Evolutionary conservation across 1,140 invertebrate species (phyloP), one percentile per base, ranked within the genome.

Genomic region (Tribolium madens): DNA sequence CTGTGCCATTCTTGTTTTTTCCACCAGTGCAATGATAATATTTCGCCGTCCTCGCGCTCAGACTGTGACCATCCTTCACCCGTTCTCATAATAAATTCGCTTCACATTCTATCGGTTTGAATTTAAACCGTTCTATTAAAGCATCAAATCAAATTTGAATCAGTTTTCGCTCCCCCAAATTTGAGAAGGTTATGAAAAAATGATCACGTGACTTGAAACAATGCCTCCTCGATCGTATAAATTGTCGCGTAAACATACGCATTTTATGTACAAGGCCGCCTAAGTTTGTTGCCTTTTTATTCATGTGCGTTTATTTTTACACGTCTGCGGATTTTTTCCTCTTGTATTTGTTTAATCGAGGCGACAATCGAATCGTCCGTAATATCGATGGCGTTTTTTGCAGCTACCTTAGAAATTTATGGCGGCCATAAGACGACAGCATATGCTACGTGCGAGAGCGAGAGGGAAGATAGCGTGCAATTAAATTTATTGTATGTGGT

Each of bases 321-420:
- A 64, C 53, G 73, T 75, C 73, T 75, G 21, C 21, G 73, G 52
- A 75, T 75, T 75, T 75, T 73, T 73, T 7, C n/a, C 36, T 42
- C 0, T 42, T 42, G 9, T 9, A 18, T 42, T 46, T 15, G 68
- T 46, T n/a, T 71, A 71, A 26, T 42, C 31, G 47, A 69, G 18
- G 47, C 15, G 70, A 72, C 47, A 50, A 72, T 72, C 70, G 70
- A 42, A 12, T 13, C 26, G 47, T 48, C n/a, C 70, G 70, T 26
- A 53, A 26, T 13, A 64, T 64, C 26, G 26, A 15, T 18, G 10
- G 7, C 14, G 18, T 26, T 77, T 78, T 78, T 78, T 60, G 31
- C 42, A 48, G 48, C 52, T 46, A 60, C 76, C 31, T 33, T 73
- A 73, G 73, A 75, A 78, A 78, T 78, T 78, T 78, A 78, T 76